A percentile compares a stretch with the other conserved stretches of the same genome.
phyloP scores from a whole-genome alignment of 2,888 invertebrate genomes.

The Tridacna gigas region DNA sequence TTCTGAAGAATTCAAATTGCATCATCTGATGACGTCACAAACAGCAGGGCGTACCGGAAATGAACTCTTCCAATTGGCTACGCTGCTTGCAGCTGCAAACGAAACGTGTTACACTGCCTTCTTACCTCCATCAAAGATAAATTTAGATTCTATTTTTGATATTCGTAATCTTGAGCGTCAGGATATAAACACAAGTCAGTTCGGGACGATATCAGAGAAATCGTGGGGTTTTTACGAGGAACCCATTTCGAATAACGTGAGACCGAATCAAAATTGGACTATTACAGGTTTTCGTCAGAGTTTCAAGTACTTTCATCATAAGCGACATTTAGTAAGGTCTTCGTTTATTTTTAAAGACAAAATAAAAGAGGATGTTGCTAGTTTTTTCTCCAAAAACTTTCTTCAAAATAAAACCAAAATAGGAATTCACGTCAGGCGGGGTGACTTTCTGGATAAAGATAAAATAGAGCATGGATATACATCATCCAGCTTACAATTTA shows the following conservation, averaged over 20 bases:
- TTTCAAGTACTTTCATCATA: constrained; percentile 71
- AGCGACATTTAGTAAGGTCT: constrained; percentile 40
- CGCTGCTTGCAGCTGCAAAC: neutral
- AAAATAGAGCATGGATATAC: constrained; percentile 63
- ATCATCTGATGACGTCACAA: neutral
- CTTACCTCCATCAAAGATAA: neutral
- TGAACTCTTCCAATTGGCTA: neutral
- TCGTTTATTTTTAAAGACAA: constrained; percentile 62
- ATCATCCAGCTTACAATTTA: constrained; percentile 61
- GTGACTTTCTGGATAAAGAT: constrained; percentile 56
- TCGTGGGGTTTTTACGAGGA: neutral
- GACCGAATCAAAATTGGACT: constrained; percentile 61
- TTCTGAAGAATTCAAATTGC: neutral
- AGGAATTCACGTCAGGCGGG: constrained; percentile 68
- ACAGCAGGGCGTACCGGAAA: neutral
- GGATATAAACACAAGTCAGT: neutral
- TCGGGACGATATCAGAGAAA: neutral
- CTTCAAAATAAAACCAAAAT: constrained; percentile 26
- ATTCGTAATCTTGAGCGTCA: neutral
- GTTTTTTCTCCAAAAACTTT: constrained; percentile 4
- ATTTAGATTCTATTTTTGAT: neutral
- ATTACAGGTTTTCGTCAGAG: constrained; percentile 71
- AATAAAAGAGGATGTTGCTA: constrained; percentile 42
- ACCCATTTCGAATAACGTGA: neutral
- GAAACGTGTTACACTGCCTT: neutral